Conservation (phyloP, 1,140 invertebrate genomes). For the Diploscapter pachys region DNA sequence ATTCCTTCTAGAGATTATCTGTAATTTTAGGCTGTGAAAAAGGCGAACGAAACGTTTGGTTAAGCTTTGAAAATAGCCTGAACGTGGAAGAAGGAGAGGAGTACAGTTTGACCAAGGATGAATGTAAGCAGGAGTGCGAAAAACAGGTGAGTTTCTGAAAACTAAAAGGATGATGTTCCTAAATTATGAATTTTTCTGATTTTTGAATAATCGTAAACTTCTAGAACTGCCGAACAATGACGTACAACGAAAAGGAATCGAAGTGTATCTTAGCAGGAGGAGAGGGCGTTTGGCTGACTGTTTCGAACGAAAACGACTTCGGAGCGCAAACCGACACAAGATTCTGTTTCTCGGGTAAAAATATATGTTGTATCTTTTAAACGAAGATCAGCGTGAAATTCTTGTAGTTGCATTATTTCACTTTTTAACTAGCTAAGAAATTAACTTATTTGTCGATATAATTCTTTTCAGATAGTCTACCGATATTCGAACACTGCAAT, state of each 20-base stretch:
- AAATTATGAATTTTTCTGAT: constrained; percentile 29
- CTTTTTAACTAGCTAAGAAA: constrained; percentile 8
- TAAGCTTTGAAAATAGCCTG: constrained; percentile 30
- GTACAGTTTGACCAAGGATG: constrained; percentile 6
- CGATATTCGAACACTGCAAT: constrained; percentile 30
- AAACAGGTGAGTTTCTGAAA: constrained; percentile 10
- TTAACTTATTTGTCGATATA: not conserved
- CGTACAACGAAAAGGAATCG: constrained; percentile 25
- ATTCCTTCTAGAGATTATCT: not conserved
- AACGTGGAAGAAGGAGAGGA: constrained; percentile 3
- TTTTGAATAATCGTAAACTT: not conserved
- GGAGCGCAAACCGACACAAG: constrained; percentile 23
- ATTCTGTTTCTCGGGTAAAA: constrained; percentile 26
- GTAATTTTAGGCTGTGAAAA: constrained; percentile 22
- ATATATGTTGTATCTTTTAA: too few species aligned
- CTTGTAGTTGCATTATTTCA: constrained; percentile 15
- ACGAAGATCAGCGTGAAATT: too few species aligned
- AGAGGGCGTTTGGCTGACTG: constrained; percentile 29
- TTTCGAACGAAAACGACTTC: constrained; percentile 24
- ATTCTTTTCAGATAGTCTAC: constrained; percentile 21
- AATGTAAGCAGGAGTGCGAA: constrained; percentile 21
- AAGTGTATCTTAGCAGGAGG: constrained; percentile 20
- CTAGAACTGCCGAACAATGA: too few species aligned
- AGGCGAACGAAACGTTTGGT: constrained; percentile 23
- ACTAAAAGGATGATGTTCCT: not conserved